Evolutionary conservation across 2,797 vertebrate genomes (phyloP).

Genomic region (Lepidocolaptes lacrymiger): DNA sequence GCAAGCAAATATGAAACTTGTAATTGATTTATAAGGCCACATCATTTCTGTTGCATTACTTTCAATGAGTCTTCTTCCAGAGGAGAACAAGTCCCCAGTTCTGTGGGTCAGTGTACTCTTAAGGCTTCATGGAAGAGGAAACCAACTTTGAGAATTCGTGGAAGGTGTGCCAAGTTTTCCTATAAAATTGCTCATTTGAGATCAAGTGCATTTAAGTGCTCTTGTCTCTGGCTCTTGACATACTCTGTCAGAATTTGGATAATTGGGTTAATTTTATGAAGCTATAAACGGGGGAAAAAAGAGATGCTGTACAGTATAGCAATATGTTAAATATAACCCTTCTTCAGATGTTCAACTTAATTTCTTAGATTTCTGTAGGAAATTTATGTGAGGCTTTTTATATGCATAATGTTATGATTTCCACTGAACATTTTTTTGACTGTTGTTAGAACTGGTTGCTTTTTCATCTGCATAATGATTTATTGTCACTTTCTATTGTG

Average conservation of each 20-base stretch:
- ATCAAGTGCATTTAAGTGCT: neutral
- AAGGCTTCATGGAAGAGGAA: neutral
- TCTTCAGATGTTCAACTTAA: neutral
- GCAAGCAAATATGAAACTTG: neutral
- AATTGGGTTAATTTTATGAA: neutral
- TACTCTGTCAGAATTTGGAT: neutral
- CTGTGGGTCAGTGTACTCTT: neutral
- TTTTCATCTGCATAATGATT: neutral
- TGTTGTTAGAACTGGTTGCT: neutral
- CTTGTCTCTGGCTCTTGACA: neutral
- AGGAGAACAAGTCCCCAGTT: neutral
- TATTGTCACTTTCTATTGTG: neutral
- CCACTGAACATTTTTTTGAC: neutral
- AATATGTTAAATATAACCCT: neutral
- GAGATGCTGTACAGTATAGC: neutral
- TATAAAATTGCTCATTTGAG: neutral
- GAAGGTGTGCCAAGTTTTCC: neutral
- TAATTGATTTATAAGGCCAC: neutral
- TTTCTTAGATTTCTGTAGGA: neutral
- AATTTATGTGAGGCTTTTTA: rapidly evolving
- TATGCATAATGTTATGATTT: neutral
- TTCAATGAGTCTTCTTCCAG: neutral
- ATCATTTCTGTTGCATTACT: neutral
- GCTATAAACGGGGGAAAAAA: rapidly evolving
- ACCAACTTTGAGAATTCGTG: neutral